phyloP scores from a whole-genome alignment of 2,113 vertebrate genomes.

The Vombatus ursinus region DNA sequence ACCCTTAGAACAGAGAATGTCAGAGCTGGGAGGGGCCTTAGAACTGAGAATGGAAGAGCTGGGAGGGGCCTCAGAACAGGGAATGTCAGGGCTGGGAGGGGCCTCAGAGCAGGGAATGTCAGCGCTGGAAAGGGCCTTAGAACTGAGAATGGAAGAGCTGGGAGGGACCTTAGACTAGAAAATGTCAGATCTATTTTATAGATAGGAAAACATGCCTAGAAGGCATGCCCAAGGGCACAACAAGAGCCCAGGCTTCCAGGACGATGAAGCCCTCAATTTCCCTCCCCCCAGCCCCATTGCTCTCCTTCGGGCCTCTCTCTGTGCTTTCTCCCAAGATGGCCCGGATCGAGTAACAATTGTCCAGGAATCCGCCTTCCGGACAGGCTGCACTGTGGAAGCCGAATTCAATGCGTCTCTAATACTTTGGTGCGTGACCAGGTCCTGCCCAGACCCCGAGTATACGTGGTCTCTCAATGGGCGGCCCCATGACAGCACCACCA shows the following conservation, averaged over 20 bases:
- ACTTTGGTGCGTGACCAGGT: constrained; percentile 65
- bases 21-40: too few relatives aligned
- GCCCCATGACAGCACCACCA: constrained; percentile 1
- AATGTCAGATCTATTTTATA: not conserved
- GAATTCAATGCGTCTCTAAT: constrained; percentile 68
- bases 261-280: not conserved
- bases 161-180: not conserved
- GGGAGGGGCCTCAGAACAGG: not conserved
- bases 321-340: constrained; percentile 58
- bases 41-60: too few relatives aligned
- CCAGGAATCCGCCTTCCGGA: constrained; percentile 70
- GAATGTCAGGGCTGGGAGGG: not conserved
- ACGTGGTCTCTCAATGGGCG: constrained; percentile 71
- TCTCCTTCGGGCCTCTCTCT: constrained; percentile 42
- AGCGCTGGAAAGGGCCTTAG: not conserved
- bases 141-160: too few relatives aligned
- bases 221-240: not conserved
- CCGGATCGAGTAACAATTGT: constrained; percentile 72
- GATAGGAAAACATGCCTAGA: not conserved
- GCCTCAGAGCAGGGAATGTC: not conserved
- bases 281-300: not conserved
- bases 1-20: too few relatives aligned
- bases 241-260: not conserved
- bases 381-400: constrained; percentile 73
- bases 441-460: constrained; percentile 73